phyloP scores from a whole-genome alignment of 2,797 vertebrate species.

The Sebastes taczanowskii region DNA sequence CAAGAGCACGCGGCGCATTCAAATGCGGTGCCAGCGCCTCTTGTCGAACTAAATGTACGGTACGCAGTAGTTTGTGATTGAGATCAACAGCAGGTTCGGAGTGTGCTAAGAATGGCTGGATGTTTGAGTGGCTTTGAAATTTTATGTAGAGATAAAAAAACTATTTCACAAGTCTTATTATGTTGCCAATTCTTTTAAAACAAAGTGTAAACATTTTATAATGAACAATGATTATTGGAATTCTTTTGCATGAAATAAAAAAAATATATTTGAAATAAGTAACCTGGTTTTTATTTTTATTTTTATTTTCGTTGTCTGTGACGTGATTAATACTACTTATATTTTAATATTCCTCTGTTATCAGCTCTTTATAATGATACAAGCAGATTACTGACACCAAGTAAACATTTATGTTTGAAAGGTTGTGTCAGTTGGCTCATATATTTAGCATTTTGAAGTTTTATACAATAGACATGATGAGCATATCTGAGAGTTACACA shows the following conservation, averaged over 20 bases:
- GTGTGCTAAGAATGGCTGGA: background rate
- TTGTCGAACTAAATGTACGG: background rate
- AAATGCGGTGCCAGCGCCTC: background rate
- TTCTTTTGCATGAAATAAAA: slow-evolving; percentile 48
- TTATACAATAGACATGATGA: background rate
- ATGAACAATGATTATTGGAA: background rate
- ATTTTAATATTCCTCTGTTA: background rate
- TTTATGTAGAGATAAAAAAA: background rate
- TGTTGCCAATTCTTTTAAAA: slow-evolving; percentile 5
- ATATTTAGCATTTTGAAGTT: background rate
- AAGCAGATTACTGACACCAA: background rate
- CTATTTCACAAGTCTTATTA: slow-evolving; percentile 33
- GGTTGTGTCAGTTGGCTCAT: background rate
- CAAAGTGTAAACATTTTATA: slow-evolving; percentile 13
- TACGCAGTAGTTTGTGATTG: background rate
- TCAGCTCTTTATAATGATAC: background rate
- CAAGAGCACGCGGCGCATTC: background rate
- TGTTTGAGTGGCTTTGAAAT: slow-evolving; percentile 3
- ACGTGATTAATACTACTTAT: background rate
- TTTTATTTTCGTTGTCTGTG: background rate
- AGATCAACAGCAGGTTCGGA: background rate
- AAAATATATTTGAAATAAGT: slow-evolving; percentile 4
- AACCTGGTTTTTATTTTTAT: background rate
- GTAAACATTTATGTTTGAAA: background rate
- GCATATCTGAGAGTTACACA: no score